These are phyloP conservation scores for Prunella strophiata DNA, from an alignment of 2,797 vertebrate species.

Conservation along the genomic window DNA sequence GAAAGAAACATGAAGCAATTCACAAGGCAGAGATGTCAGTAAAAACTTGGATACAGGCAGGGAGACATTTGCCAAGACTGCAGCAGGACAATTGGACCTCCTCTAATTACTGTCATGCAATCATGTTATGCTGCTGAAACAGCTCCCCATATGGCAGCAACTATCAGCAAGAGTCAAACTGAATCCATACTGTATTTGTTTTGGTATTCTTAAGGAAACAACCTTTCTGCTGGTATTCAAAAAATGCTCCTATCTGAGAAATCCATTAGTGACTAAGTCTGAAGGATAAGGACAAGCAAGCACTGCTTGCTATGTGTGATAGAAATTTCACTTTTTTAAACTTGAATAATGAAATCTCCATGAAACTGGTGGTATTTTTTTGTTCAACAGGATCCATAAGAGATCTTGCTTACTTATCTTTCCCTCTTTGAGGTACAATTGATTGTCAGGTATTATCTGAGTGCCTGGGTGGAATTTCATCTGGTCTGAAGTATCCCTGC, in stretches of 20 bases:
- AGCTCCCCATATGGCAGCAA: neutral
- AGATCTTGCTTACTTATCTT: neutral
- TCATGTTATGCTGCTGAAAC: neutral
- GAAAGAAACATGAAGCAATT: neutral
- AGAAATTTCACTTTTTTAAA: neutral
- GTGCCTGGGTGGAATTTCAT: constrained; percentile 31
- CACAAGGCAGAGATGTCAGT: neutral
- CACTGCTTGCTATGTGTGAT: neutral
- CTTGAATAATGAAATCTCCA: constrained; percentile 22
- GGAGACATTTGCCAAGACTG: neutral
- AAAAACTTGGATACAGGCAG: neutral
- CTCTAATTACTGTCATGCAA: neutral
- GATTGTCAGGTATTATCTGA: constrained; percentile 22
- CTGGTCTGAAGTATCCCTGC: constrained; percentile 16
- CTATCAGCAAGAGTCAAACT: neutral
- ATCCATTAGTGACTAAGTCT: neutral
- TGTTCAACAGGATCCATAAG: neutral
- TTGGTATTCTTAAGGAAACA: neutral
- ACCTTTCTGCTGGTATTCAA: neutral
- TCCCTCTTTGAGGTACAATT: neutral
- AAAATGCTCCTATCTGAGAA: neutral
- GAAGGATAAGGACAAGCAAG: neutral
- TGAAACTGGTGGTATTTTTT: neutral
- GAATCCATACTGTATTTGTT: neutral
- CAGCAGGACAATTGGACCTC: neutral